phyloP scores from a whole-genome alignment of 1,140 invertebrate genomes.

The Anoplophora glabripennis region DNA sequence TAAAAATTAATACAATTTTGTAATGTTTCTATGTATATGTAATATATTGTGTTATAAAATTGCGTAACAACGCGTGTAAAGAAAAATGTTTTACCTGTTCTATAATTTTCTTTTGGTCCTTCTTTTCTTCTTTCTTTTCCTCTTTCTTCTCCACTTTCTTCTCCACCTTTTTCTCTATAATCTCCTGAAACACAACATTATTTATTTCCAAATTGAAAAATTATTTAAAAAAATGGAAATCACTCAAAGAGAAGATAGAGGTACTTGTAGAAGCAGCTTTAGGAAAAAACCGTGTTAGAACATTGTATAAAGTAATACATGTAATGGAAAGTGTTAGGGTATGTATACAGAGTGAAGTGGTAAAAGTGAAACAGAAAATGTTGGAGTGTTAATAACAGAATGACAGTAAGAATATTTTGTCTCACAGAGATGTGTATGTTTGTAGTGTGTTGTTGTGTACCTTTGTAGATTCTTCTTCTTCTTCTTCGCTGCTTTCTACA shows the following conservation, averaged over 20 bases:
- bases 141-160: slow-evolving; percentile 51
- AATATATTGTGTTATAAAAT: background rate
- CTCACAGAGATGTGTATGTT: slow-evolving; percentile 2
- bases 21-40: background rate
- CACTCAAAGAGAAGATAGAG: too few species aligned
- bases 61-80: background rate
- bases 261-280: too few species aligned
- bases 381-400: background rate
- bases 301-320: slow-evolving; percentile 1
- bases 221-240: too few species aligned
- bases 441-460: slow-evolving; percentile 11
- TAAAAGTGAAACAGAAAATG: background rate
- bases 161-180: slow-evolving; percentile 46
- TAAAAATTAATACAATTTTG: too few species aligned
- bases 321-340: background rate
- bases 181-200: slow-evolving; percentile 26
- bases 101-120: slow-evolving; percentile 51
- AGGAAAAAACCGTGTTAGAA: background rate
- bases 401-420: background rate
- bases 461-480: slow-evolving; percentile 24
- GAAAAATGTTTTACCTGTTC: slow-evolving; percentile 31
- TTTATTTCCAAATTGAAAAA: too few species aligned
- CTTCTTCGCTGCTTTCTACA: slow-evolving; percentile 12
- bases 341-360: background rate
- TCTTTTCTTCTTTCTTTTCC: slow-evolving; percentile 50